phyloP scores from a whole-genome alignment of 2,888 invertebrate species.

The Synergus itoensis region DNA sequence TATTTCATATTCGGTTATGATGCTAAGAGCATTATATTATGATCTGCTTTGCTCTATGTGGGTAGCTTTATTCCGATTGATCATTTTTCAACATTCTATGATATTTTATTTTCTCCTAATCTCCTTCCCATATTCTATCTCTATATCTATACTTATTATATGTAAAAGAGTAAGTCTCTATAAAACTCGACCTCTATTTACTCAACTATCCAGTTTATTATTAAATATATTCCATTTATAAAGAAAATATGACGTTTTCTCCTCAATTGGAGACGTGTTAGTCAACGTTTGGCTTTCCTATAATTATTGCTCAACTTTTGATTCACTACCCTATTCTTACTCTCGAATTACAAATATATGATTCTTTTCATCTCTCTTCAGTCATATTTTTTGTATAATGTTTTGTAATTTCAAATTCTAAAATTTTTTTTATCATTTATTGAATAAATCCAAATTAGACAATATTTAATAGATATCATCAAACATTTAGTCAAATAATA shows the following conservation, averaged over 20 bases:
- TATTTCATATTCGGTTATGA: constrained; percentile 33
- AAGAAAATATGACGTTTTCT: neutral
- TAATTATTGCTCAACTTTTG: constrained; percentile 8
- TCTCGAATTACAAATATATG: constrained; percentile 5
- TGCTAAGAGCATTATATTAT: constrained; percentile 22
- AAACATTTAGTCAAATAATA: too few species aligned
- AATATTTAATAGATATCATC: too few species aligned
- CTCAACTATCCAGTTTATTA: neutral
- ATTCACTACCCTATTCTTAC: constrained; percentile 26
- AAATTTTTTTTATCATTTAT: too few species aligned
- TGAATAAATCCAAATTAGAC: too few species aligned
- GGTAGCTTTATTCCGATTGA: constrained; percentile 4
- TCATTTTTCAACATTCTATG: constrained; percentile 1
- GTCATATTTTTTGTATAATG: neutral
- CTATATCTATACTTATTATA: neutral
- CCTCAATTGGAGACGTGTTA: neutral
- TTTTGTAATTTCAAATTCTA: too few species aligned
- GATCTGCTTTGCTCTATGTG: neutral
- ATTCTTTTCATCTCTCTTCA: neutral
- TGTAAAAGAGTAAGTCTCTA: neutral
- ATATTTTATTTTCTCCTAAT: constrained; percentile 27
- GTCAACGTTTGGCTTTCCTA: constrained; percentile 14
- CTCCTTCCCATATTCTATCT: neutral
- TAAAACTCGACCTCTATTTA: neutral
- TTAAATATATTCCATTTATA: neutral